Conservation (phyloP, 2,888 invertebrate genomes). For the Cerceris ruficornis region DNA sequence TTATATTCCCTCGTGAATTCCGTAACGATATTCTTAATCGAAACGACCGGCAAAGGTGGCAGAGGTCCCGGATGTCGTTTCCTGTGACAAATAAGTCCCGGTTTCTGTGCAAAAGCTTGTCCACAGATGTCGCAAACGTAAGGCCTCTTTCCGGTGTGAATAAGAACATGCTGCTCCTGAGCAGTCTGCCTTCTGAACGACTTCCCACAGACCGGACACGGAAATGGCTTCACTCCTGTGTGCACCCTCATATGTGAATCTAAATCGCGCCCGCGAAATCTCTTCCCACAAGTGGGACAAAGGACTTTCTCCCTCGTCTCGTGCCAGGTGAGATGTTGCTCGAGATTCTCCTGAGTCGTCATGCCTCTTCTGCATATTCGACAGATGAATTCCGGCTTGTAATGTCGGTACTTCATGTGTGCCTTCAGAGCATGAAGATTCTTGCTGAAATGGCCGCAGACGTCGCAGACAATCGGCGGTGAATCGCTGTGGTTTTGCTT, state of each 20-base stretch:
- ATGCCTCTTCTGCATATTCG: constrained; percentile 70
- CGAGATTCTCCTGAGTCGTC: constrained; percentile 69
- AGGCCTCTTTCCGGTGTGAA: constrained; percentile 71
- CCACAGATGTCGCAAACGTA: constrained; percentile 74
- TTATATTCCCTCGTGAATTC: constrained; percentile 69
- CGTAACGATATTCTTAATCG: constrained; percentile 68
- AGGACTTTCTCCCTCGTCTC: constrained; percentile 70
- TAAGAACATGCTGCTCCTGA: constrained; percentile 71
- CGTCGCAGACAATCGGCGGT: constrained; percentile 71
- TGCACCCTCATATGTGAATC: constrained; percentile 74
- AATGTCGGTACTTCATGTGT: constrained; percentile 71
- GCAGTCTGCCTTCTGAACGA: constrained; percentile 67
- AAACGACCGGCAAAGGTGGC: constrained; percentile 70
- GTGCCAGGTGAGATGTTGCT: constrained; percentile 70
- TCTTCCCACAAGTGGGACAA: constrained; percentile 72
- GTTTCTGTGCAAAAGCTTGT: constrained; percentile 71
- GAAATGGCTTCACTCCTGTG: constrained; percentile 72
- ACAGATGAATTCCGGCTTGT: constrained; percentile 69
- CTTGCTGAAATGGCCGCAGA: constrained; percentile 71
- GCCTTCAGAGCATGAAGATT: constrained; percentile 71
- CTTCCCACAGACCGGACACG: constrained; percentile 72
- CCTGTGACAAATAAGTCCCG: constrained; percentile 71
- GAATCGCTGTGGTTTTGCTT: constrained; percentile 68
- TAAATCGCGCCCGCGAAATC: constrained; percentile 68
- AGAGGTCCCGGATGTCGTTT: constrained; percentile 71